A percentile compares a stretch with the other conserved stretches of the same genome.
Evolutionary conservation across 2,113 vertebrate species (phyloP).

Genomic region (Neofelis nebulosa): DNA sequence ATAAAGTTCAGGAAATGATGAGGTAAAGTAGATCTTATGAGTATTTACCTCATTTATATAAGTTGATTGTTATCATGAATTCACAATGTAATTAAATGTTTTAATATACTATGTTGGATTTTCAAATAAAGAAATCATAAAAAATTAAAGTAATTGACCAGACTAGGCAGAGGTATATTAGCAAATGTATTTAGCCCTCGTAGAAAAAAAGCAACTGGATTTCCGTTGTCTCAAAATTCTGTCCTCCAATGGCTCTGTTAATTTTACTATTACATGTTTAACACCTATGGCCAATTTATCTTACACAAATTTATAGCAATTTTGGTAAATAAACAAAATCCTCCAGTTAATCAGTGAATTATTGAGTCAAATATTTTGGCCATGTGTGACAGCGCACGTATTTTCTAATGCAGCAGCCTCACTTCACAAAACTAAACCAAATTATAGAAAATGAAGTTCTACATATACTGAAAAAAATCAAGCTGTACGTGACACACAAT

Average conservation of each 20-base stretch:
- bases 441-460: not conserved
- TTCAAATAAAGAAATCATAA: not conserved
- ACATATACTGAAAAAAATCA: not conserved
- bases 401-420: not conserved
- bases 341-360: not conserved
- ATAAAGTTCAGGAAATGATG: not conserved
- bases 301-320: not conserved
- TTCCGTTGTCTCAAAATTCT: not conserved
- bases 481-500: not conserved
- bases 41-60: not conserved
- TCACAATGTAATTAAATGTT: not conserved
- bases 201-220: not conserved
- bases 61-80: not conserved
- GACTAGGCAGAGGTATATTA: not conserved
- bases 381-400: not conserved
- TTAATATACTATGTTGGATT: not conserved
- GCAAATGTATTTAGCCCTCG: not conserved
- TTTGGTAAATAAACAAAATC: not conserved
- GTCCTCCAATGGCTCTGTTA: not conserved
- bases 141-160: not conserved
- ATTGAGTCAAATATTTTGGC: not conserved
- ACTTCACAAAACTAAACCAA: not conserved
- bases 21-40: not conserved
- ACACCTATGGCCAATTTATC: fast-evolving
- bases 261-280: not conserved